Conservation (phyloP, 2,113 vertebrate genomes). For the Epinephelus fuscoguttatus region DNA sequence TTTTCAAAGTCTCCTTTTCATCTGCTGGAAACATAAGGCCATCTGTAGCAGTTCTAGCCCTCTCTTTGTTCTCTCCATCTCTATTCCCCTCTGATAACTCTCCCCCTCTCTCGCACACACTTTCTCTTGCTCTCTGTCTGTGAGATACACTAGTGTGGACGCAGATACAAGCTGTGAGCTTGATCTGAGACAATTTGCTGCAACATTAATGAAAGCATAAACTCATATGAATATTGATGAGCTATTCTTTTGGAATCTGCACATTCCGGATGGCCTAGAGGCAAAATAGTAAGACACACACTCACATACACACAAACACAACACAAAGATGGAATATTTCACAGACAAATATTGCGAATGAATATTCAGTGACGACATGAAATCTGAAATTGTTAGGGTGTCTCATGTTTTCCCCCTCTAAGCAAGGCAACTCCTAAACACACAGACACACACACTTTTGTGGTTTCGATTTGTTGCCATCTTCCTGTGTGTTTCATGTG, state of each 20-base stretch:
- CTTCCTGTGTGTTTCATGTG: constrained; percentile 7
- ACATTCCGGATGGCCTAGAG: constrained; percentile 76
- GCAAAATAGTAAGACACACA: constrained; percentile 66
- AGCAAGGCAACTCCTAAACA: constrained; percentile 29
- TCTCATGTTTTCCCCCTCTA: constrained; percentile 50
- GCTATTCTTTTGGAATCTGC: constrained; percentile 80
- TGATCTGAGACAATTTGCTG: constrained; percentile 82
- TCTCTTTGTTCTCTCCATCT: constrained; percentile 65
- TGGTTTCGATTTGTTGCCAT: neutral
- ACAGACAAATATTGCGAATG: constrained; percentile 78
- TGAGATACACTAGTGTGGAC: constrained; percentile 62
- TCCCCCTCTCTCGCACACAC: constrained; percentile 7
- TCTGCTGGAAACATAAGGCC: constrained; percentile 63
- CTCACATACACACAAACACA: neutral
- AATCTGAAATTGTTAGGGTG: constrained; percentile 73
- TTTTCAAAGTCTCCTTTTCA: constrained; percentile 68
- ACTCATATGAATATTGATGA: constrained; percentile 85
- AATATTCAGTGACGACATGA: constrained; percentile 76
- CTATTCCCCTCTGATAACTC: constrained; percentile 43
- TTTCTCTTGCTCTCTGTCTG: constrained; percentile 32
- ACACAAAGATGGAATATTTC: constrained; percentile 73
- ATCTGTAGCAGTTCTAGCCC: constrained; percentile 63
- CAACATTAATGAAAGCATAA: constrained; percentile 84
- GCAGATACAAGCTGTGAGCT: constrained; percentile 73
- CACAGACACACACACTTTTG: constrained; percentile 15